These are phyloP conservation scores for Carassius gibelio DNA, from an alignment of 2,113 vertebrate genomes.

Conservation along the genomic window DNA sequence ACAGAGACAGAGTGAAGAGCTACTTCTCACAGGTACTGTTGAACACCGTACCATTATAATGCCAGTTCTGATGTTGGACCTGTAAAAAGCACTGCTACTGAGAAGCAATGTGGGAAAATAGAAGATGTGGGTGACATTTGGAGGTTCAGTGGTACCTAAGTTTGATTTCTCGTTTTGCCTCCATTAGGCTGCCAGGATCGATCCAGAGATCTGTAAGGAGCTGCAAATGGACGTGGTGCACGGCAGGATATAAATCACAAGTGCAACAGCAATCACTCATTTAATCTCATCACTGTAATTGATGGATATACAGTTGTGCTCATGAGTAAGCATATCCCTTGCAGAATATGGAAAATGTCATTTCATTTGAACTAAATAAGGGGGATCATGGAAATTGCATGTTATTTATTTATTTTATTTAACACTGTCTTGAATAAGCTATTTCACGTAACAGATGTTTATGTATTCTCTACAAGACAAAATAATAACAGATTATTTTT, in stretches of 20 bases:
- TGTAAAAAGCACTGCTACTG: neutral
- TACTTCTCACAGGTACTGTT: constrained; percentile 74
- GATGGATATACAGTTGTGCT: neutral
- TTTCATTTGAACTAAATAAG: too few species aligned
- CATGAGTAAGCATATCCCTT: too few species aligned
- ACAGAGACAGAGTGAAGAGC: constrained; percentile 63
- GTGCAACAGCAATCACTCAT: neutral
- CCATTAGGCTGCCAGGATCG: constrained; percentile 46
- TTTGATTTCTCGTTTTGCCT: neutral
- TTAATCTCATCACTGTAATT: neutral
- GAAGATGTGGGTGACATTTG: neutral
- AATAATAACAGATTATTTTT: too few species aligned
- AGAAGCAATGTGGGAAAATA: neutral
- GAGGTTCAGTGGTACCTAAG: neutral
- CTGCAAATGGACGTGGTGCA: constrained; percentile 46
- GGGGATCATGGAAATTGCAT: too few species aligned
- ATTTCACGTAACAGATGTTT: too few species aligned
- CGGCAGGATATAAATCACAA: constrained; percentile 30
- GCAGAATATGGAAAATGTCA: too few species aligned
- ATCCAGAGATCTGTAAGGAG: constrained; percentile 39
- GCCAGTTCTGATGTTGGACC: neutral
- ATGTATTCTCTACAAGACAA: too few species aligned
- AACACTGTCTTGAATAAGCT: too few species aligned
- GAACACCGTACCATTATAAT: neutral
- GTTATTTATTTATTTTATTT: too few species aligned